phyloP scores from a whole-genome alignment of 1,140 invertebrate genomes.

The Lucilia cuprina region DNA sequence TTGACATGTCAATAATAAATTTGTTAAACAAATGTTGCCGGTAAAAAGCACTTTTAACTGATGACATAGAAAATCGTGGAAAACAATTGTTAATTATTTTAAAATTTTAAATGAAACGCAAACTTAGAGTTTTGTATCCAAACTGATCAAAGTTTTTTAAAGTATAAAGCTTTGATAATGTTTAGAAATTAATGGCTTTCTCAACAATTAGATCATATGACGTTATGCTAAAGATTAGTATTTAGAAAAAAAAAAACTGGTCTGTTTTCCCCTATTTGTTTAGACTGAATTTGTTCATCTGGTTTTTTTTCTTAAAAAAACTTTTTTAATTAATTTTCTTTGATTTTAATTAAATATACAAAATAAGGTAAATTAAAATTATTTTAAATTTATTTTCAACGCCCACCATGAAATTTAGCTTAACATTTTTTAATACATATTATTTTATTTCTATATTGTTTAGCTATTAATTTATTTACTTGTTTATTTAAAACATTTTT shows the following conservation, averaged over 20 bases:
- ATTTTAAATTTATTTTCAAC: not conserved
- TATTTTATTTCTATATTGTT: not conserved
- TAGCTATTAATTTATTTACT: not conserved
- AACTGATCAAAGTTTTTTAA: no score
- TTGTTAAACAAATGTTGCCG: not conserved
- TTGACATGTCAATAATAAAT: slow-evolving; percentile 26
- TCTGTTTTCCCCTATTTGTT: not conserved
- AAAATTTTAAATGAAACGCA: no score
- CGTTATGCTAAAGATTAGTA: no score
- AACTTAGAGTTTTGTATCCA: no score
- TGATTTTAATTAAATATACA: not conserved
- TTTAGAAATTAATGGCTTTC: no score
- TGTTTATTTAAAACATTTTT: not conserved
- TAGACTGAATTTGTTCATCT: not conserved
- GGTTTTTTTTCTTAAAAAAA: not conserved
- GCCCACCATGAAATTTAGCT: not conserved
- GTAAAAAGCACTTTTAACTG: no score
- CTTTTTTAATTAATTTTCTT: slow-evolving; percentile 12
- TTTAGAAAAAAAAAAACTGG: not conserved
- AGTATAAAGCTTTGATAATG: no score
- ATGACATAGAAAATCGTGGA: no score
- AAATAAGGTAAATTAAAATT: not conserved
- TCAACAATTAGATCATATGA: no score
- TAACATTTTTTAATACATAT: not conserved
- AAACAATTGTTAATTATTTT: no score